phyloP scores from a whole-genome alignment of 2,113 vertebrate genomes.

The Herpailurus yagouaroundi region DNA sequence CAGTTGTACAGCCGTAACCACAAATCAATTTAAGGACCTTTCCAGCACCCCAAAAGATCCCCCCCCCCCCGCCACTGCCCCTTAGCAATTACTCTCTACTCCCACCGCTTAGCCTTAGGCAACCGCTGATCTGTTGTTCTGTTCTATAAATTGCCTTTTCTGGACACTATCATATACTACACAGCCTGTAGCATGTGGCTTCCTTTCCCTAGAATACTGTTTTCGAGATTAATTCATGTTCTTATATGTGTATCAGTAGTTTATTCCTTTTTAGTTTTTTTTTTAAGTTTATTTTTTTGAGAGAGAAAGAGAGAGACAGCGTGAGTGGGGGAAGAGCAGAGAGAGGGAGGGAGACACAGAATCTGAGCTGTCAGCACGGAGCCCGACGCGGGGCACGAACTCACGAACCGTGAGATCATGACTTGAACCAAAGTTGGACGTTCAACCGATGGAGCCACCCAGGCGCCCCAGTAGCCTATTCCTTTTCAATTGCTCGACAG shows the following conservation, averaged over 20 bases:
- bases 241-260: neutral
- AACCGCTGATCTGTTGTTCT: neutral
- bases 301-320: no score
- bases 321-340: no score
- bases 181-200: neutral
- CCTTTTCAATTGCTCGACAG: neutral
- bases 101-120: neutral
- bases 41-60: neutral
- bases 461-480: neutral
- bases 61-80: neutral
- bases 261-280: neutral
- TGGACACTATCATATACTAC: accelerated
- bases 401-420: no score
- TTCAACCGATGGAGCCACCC: no score
- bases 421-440: no score
- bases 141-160: neutral
- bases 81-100: accelerated
- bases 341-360: no score
- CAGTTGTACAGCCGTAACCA: accelerated
- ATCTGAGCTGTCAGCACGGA: no score
- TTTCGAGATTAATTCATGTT: neutral
- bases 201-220: neutral
- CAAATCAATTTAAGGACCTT: neutral
- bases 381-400: no score
- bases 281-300: no score